These are phyloP conservation scores for Stigmatopora nigra DNA, from an alignment of 2,113 vertebrate genomes.

Conservation along the genomic window DNA sequence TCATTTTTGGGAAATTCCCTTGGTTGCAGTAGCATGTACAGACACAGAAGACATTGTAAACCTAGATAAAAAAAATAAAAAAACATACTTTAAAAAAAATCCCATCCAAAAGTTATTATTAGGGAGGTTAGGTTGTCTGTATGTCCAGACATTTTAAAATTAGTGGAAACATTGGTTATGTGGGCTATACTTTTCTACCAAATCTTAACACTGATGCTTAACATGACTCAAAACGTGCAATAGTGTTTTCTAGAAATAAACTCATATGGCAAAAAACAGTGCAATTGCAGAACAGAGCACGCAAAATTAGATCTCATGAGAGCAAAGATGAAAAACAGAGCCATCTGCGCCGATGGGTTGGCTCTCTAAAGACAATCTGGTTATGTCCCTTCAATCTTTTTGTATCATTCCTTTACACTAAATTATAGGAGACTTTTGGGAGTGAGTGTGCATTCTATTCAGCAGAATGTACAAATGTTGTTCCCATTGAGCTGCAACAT, in stretches of 20 bases:
- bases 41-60: too few relatives aligned
- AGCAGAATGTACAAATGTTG: conserved; percentile 30
- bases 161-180: too few relatives aligned
- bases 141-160: too few relatives aligned
- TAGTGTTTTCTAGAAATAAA: conserved; percentile 62
- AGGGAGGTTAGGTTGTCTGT: too few relatives aligned
- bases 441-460: conserved; percentile 10
- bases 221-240: too few relatives aligned
- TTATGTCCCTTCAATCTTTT: conserved; percentile 55
- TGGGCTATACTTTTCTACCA: too few relatives aligned
- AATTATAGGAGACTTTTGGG: conserved; percentile 47
- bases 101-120: too few relatives aligned
- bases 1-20: too few relatives aligned
- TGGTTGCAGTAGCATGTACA: too few relatives aligned
- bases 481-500: conserved; percentile 30
- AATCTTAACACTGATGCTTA: too few relatives aligned
- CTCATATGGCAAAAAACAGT: conserved; percentile 42
- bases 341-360: conserved; percentile 64
- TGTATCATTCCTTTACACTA: conserved; percentile 63
- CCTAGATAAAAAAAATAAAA: too few relatives aligned
- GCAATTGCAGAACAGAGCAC: conserved; percentile 51
- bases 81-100: too few relatives aligned
- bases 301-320: conserved; percentile 66
- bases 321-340: conserved; percentile 66
- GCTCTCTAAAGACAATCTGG: conserved; percentile 61